Evolutionary conservation across 2,888 invertebrate genomes (phyloP).

Genomic region (Octodonta nipae): DNA sequence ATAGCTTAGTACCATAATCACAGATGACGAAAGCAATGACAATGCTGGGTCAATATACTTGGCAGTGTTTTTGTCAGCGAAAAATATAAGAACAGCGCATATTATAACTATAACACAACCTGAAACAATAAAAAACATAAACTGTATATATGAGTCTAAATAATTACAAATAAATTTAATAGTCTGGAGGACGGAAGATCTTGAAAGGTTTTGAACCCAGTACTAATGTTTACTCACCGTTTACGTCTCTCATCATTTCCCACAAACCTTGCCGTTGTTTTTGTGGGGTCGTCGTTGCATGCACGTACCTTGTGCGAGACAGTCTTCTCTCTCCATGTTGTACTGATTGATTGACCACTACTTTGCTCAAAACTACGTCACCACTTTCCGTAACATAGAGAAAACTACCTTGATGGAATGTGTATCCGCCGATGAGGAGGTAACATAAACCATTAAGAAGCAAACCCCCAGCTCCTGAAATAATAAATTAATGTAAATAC

Average conservation of each 20-base stretch:
- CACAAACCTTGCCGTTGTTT: slow-evolving; percentile 43
- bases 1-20: slow-evolving; percentile 60
- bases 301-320: slow-evolving; percentile 31
- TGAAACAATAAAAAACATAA: slow-evolving; percentile 25
- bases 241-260: slow-evolving; percentile 42
- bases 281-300: slow-evolving; percentile 18
- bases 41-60: slow-evolving; percentile 64
- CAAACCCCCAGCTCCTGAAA: slow-evolving; percentile 46
- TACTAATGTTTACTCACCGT: slow-evolving; percentile 33
- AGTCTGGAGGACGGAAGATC: too few relatives aligned
- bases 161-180: neutral
- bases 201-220: too few relatives aligned
- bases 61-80: slow-evolving; percentile 45
- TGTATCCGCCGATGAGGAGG: slow-evolving; percentile 68
- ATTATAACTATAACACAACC: slow-evolving; percentile 65
- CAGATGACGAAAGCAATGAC: slow-evolving; percentile 58
- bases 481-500: slow-evolving; percentile 1
- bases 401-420: slow-evolving; percentile 58
- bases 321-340: slow-evolving; percentile 36
- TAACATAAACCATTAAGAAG: slow-evolving; percentile 66
- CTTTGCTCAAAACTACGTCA: slow-evolving; percentile 48
- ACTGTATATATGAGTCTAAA: neutral
- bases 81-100: slow-evolving; percentile 47
- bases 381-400: slow-evolving; percentile 50
- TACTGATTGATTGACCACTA: slow-evolving; percentile 32